Conservation (phyloP, 1,140 invertebrate species). For the Drosophila athabasca region DNA sequence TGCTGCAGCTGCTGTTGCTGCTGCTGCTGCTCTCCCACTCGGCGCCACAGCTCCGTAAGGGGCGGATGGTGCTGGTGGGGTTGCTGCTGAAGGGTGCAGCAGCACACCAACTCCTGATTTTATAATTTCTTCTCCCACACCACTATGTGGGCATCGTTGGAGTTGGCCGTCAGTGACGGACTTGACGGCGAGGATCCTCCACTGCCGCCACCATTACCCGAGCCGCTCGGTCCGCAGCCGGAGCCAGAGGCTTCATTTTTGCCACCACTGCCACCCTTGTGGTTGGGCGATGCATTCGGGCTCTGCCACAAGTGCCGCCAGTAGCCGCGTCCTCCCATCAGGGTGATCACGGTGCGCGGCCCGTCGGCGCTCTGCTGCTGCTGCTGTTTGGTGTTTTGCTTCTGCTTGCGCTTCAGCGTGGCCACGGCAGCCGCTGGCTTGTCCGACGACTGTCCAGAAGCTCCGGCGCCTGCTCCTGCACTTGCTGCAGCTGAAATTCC, state of each 20-base stretch:
- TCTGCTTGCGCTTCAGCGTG: conserved; percentile 78
- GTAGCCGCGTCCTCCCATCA: conserved; percentile 95
- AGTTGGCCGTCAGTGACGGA: conserved; percentile 86
- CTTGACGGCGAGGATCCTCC: conserved; percentile 27
- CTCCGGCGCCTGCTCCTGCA: conserved; percentile 54
- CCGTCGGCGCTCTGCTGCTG: conserved; percentile 81
- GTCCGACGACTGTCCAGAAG: conserved; percentile 30
- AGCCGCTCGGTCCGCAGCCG: conserved; percentile 52
- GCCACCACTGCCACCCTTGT: conserved; percentile 70
- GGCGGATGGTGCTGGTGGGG: conserved; percentile 68
- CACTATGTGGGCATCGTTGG: conserved; percentile 92
- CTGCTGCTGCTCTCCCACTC: conserved; percentile 42
- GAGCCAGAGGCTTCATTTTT: too few relatives aligned
- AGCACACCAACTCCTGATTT: conserved; percentile 83
- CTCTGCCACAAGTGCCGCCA: conserved; percentile 88
- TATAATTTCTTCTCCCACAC: conserved; percentile 96
- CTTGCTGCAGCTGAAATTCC: conserved; percentile 41
- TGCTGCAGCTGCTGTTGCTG: conserved; percentile 14
- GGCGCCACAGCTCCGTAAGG: conserved; percentile 56
- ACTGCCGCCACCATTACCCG: conserved; percentile 4
- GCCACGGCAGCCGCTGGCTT: conserved; percentile 66
- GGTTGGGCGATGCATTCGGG: conserved; percentile 52
- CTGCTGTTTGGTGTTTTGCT: conserved; percentile 71
- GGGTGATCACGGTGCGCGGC: conserved; percentile 91
- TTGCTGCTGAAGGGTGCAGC: conserved; percentile 70